Evolutionary conservation across 2,888 invertebrate species (phyloP).

Genomic region (Bellardia bayeri): DNA sequence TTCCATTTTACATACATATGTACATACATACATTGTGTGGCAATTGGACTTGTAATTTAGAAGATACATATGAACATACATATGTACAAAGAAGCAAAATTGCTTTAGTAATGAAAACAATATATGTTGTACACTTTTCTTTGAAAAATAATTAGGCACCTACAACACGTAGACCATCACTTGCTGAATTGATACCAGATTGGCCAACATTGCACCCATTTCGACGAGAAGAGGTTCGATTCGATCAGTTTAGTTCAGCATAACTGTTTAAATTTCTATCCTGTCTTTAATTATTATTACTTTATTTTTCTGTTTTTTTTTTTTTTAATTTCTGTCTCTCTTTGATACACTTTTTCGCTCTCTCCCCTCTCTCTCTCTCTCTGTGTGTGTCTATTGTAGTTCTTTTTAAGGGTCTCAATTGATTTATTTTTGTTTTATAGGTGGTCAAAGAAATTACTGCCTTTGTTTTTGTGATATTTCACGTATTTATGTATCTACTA

Average conservation of each 20-base stretch:
- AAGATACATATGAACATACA: no score
- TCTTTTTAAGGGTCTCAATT: neutral
- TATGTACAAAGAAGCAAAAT: neutral
- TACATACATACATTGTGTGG: no score
- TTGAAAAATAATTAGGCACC: constrained; percentile 79
- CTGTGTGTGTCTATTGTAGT: neutral
- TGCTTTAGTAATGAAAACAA: constrained; percentile 3
- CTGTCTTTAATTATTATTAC: neutral
- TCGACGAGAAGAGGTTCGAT: constrained; percentile 88
- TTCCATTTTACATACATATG: no score
- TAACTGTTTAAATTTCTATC: neutral
- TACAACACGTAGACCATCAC: constrained; percentile 91
- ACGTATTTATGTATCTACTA: neutral
- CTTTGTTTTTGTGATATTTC: constrained; percentile 6
- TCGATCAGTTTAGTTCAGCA: constrained; percentile 62
- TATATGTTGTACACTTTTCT: constrained; percentile 17
- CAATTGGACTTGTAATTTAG: no score
- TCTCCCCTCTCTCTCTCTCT: neutral
- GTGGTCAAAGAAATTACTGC: neutral
- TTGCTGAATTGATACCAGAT: constrained; percentile 98
- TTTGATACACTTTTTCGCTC: neutral
- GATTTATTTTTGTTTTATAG: constrained; percentile 3
- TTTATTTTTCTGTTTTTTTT: neutral
- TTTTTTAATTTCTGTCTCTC: neutral
- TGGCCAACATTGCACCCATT: constrained; percentile 90